Evolutionary conservation across 2,797 vertebrate species (phyloP).

Genomic region (Gambelia wislizenii): DNA sequence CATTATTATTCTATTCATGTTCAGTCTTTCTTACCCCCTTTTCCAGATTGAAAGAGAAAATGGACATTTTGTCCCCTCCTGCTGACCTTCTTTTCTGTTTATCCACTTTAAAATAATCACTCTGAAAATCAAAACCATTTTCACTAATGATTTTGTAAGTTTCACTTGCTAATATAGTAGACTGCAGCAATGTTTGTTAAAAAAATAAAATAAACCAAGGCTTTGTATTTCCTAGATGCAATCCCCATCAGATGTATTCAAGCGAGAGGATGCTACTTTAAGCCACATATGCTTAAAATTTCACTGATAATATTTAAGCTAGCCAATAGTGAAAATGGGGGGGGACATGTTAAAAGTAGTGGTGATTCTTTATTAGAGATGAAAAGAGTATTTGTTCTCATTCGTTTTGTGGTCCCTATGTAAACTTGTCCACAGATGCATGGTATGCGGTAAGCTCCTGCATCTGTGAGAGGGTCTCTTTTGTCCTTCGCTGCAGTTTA

Average conservation of each 20-base stretch:
- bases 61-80: neutral
- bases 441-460: too few species aligned
- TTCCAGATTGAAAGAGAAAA: neutral
- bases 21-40: neutral
- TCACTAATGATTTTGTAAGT: conserved; percentile 13
- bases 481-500: too few species aligned
- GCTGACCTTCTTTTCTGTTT: neutral
- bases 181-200: neutral
- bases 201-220: neutral
- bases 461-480: too few species aligned
- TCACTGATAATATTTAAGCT: neutral
- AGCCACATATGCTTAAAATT: neutral
- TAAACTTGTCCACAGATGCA: too few species aligned
- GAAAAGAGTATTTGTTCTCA: too few species aligned
- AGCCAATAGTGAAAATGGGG: neutral
- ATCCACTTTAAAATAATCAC: neutral
- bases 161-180: neutral
- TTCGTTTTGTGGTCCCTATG: too few species aligned
- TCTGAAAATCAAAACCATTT: conserved; percentile 11
- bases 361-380: neutral
- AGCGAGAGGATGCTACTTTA: too few species aligned
- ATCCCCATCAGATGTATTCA: neutral
- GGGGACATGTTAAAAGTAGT: neutral
- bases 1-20: neutral
- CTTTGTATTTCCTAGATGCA: conserved; percentile 8